Percentiles rank a stretch among this genome's conserved stretches.
These are phyloP conservation scores for Cephus cinctus DNA, from an alignment of 1,140 invertebrate species.

Conservation along the genomic window DNA sequence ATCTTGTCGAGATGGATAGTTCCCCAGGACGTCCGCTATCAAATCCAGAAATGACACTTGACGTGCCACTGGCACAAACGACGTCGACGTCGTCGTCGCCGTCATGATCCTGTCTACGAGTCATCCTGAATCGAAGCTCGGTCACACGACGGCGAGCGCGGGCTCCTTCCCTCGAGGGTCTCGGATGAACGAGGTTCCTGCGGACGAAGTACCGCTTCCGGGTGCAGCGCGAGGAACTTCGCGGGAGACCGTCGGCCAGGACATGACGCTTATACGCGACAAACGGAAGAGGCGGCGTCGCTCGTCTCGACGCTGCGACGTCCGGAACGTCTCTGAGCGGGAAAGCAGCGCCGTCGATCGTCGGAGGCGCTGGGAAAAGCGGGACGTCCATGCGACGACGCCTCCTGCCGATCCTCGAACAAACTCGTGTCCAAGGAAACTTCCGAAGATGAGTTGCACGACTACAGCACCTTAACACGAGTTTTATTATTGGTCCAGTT, in stretches of 20 bases:
- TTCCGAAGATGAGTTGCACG: no score
- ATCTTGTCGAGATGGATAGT: constrained; percentile 40
- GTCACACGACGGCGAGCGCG: constrained; percentile 28
- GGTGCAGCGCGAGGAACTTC: constrained; percentile 13
- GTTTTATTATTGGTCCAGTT: no score
- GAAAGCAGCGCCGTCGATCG: constrained; percentile 14
- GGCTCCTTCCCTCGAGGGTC: constrained; percentile 11
- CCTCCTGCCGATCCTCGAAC: no score
- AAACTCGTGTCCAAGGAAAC: no score
- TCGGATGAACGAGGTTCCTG: constrained; percentile 31
- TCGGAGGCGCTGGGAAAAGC: constrained; percentile 42
- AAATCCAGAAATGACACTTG: constrained; percentile 2
- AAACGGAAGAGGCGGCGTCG: constrained; percentile 17
- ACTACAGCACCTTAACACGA: no score
- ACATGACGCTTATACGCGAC: constrained; percentile 21
- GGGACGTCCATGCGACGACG: constrained; percentile 40
- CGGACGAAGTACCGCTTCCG: constrained; percentile 14
- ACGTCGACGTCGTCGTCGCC: constrained; percentile 31
- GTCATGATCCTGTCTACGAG: constrained; percentile 23
- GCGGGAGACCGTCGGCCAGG: constrained; percentile 2
- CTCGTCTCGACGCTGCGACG: constrained; percentile 16
- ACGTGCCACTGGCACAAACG: constrained; percentile 30
- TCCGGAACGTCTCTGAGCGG: constrained; percentile 25
- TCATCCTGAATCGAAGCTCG: constrained; percentile 37
- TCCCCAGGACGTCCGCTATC: constrained; percentile 3